Percentiles rank a stretch among this genome's conserved stretches.
These are phyloP conservation scores for Chaenocephalus aceratus DNA, from an alignment of 2,113 vertebrate genomes.

Conservation along the genomic window DNA sequence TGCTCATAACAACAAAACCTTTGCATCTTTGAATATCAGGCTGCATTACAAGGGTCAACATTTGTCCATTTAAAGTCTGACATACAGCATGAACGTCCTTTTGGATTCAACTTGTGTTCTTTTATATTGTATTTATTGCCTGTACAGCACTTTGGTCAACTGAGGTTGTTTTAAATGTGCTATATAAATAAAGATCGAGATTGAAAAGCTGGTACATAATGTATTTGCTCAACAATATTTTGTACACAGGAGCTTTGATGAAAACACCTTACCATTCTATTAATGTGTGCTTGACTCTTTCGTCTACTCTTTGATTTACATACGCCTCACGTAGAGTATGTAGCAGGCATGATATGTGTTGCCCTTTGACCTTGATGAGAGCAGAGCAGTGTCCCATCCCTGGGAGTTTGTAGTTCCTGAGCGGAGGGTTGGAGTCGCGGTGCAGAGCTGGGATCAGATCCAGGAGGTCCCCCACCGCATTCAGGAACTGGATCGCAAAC, in stretches of 20 bases:
- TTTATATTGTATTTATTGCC: too few relatives aligned
- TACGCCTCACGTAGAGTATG: neutral
- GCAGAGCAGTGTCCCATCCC: conserved; percentile 95
- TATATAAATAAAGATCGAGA: too few relatives aligned
- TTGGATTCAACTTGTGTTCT: too few relatives aligned
- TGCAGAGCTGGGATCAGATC: conserved; percentile 90
- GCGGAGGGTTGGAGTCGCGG: conserved; percentile 40
- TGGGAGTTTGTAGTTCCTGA: conserved; percentile 70
- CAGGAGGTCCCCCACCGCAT: conserved; percentile 89
- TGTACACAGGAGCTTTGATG: neutral
- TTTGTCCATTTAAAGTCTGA: too few relatives aligned
- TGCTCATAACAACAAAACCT: too few relatives aligned
- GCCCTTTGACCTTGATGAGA: conserved; percentile 92
- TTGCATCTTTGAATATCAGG: too few relatives aligned
- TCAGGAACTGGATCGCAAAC: conserved; percentile 90
- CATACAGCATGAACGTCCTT: too few relatives aligned
- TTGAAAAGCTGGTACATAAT: neutral
- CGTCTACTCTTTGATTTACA: neutral
- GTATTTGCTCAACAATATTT: neutral
- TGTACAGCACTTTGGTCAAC: too few relatives aligned
- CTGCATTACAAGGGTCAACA: too few relatives aligned
- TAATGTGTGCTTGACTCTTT: too few relatives aligned
- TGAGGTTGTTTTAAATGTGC: too few relatives aligned
- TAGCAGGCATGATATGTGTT: neutral
- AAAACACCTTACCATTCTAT: neutral